Percentiles rank a stretch among this genome's conserved stretches.
Conservation (phyloP, 2,888 invertebrate species). For the Melanargia galathea region DNA sequence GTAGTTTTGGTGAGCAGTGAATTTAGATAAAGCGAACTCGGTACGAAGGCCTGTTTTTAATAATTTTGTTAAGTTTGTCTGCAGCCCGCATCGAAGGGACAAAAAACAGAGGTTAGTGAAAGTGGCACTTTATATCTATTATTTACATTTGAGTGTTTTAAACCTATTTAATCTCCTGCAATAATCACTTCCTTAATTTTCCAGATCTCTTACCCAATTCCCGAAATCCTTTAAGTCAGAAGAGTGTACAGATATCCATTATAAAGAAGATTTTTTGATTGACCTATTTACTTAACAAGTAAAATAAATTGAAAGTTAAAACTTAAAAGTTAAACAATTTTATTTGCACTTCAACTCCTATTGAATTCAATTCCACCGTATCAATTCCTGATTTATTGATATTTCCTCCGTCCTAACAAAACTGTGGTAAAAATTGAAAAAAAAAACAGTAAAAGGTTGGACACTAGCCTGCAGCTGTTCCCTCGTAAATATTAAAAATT, state of each 20-base stretch:
- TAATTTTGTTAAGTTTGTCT: not conserved
- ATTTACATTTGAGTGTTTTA: not conserved
- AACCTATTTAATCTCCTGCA: not conserved
- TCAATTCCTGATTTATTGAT: too few species aligned
- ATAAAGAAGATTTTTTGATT: not conserved
- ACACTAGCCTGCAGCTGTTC: too few species aligned
- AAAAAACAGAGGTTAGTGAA: conserved; percentile 30
- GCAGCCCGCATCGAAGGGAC: not conserved
- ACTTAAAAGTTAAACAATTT: not conserved
- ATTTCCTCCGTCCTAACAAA: too few species aligned
- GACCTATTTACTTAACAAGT: conserved; percentile 1
- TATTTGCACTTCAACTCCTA: not conserved
- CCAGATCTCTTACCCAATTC: conserved; percentile 13
- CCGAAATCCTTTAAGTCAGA: not conserved
- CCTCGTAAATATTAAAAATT: too few species aligned
- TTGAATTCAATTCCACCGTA: too few species aligned
- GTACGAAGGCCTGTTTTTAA: conserved; percentile 24
- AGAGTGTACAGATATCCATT: not conserved
- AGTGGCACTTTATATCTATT: conserved; percentile 10
- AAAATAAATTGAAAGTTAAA: not conserved
- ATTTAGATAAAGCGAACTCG: conserved; percentile 32
- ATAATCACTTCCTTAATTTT: conserved; percentile 2
- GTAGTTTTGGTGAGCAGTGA: conserved; percentile 32
- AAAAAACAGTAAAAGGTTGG: too few species aligned
- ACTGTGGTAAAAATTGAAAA: too few species aligned